These are phyloP conservation scores for Proteles cristata DNA, from an alignment of 2,113 vertebrate species.

Conservation along the genomic window DNA sequence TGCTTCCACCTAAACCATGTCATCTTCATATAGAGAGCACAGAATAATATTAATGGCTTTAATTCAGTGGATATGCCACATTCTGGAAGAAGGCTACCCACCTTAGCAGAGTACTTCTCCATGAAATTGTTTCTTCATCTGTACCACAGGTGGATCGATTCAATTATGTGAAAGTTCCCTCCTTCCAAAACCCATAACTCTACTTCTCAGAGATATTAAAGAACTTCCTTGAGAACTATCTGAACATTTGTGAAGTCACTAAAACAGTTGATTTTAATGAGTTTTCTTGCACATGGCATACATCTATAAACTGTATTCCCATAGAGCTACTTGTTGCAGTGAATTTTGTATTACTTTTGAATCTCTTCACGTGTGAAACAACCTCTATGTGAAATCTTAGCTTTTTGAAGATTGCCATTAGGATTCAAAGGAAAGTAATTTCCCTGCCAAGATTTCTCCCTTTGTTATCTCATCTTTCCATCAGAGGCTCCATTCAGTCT, in stretches of 20 bases:
- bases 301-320: constrained; percentile 59
- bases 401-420: constrained; percentile 75
- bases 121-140: constrained; percentile 28
- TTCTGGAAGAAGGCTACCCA: not conserved
- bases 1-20: not conserved
- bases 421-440: constrained; percentile 81
- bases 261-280: constrained; percentile 80
- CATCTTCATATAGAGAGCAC: not conserved
- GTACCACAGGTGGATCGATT: not conserved
- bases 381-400: constrained; percentile 69
- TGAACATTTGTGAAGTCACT: constrained; percentile 61
- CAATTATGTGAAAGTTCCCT: constrained; percentile 39
- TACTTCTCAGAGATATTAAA: constrained; percentile 30
- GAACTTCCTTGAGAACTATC: constrained; percentile 65
- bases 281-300: constrained; percentile 42
- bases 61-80: not conserved
- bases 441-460: constrained; percentile 77
- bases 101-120: not conserved
- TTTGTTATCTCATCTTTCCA: constrained; percentile 82
- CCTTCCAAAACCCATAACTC: constrained; percentile 58
- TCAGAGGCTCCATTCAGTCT: constrained; percentile 79
- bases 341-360: constrained; percentile 72
- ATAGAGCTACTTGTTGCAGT: constrained; percentile 63
- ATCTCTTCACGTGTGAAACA: constrained; percentile 72
- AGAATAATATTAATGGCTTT: not conserved